A percentile compares a stretch with the other conserved stretches of the same genome.
These are phyloP conservation scores for Campoletis raptor DNA, from an alignment of 2,888 invertebrate genomes.

Conservation along the genomic window DNA sequence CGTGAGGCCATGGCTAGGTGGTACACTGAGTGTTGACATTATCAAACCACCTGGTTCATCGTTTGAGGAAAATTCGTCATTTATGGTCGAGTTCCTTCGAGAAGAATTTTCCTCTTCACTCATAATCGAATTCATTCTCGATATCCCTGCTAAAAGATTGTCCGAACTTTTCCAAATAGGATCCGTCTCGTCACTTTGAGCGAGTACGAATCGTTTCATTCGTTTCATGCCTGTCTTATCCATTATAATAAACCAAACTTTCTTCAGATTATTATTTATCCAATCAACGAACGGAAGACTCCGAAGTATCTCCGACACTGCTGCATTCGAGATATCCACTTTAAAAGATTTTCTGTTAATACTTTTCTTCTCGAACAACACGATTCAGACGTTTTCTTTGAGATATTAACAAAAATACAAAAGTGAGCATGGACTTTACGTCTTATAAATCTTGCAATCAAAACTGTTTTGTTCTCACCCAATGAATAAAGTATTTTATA, in stretches of 20 bases:
- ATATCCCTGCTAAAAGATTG: constrained; percentile 77
- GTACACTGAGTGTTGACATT: constrained; percentile 24
- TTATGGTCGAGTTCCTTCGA: constrained; percentile 73
- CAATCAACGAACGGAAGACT: constrained; percentile 23
- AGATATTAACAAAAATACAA: not conserved
- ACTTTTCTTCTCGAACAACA: not conserved
- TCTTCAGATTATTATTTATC: not conserved
- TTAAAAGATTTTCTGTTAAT: not conserved
- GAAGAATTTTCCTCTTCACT: constrained; percentile 63
- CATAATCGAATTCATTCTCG: constrained; percentile 74
- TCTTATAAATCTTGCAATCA: not conserved
- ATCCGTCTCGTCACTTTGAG: constrained; percentile 80
- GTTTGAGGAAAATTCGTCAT: constrained; percentile 64
- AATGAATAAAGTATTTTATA: not conserved
- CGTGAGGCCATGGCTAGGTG: constrained; percentile 61
- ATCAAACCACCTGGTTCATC: constrained; percentile 51
- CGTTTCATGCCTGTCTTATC: constrained; percentile 77
- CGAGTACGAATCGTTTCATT: constrained; percentile 84
- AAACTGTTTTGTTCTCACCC: not conserved
- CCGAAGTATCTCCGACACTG: constrained; percentile 23
- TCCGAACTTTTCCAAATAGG: constrained; percentile 83
- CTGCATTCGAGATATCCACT: constrained; percentile 42
- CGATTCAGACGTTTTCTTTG: not conserved
- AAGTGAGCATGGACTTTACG: not conserved
- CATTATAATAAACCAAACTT: constrained; percentile 7